These are phyloP conservation scores for Orthosia cruda DNA, from an alignment of 2,888 invertebrate genomes.

Conservation along the genomic window DNA sequence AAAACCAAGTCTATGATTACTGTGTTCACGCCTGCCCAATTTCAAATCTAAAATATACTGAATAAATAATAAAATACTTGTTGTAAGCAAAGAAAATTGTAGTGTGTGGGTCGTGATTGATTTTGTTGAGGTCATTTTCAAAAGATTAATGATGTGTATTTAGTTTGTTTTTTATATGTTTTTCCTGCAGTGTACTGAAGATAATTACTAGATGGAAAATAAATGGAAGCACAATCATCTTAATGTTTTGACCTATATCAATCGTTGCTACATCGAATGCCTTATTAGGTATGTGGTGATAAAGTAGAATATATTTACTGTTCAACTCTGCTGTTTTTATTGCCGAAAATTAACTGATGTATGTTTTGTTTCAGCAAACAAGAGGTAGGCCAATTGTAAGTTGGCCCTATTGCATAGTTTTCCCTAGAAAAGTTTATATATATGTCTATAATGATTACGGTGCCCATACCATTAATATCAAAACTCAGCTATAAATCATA, in stretches of 20 bases:
- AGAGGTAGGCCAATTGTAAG: no score
- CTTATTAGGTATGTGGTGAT: slow-evolving; percentile 8
- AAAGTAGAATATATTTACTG: no score
- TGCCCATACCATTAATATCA: no score
- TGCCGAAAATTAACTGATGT: no score
- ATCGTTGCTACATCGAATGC: slow-evolving; percentile 22
- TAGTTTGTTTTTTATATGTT: slow-evolving; percentile 11
- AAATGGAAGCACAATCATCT: slow-evolving; percentile 18
- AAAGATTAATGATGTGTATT: slow-evolving; percentile 49
- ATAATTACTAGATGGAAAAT: slow-evolving; percentile 31
- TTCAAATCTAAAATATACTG: slow-evolving; percentile 25
- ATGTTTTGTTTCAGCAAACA: no score
- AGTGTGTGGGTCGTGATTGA: slow-evolving; percentile 53
- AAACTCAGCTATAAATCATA: no score
- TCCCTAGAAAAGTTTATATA: no score
- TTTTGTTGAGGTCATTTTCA: slow-evolving; percentile 35
- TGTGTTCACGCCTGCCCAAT: slow-evolving; percentile 31
- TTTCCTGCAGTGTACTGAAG: slow-evolving; percentile 1
- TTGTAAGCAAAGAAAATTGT: slow-evolving; percentile 39
- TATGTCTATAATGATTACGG: no score
- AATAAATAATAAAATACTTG: slow-evolving; percentile 40
- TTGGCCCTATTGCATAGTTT: no score
- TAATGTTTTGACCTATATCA: slow-evolving; percentile 25
- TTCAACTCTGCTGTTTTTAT: no score
- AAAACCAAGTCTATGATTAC: slow-evolving; percentile 27